Conservation (phyloP, 2,113 vertebrate genomes). For the Ophthalmolycus amberensis region DNA sequence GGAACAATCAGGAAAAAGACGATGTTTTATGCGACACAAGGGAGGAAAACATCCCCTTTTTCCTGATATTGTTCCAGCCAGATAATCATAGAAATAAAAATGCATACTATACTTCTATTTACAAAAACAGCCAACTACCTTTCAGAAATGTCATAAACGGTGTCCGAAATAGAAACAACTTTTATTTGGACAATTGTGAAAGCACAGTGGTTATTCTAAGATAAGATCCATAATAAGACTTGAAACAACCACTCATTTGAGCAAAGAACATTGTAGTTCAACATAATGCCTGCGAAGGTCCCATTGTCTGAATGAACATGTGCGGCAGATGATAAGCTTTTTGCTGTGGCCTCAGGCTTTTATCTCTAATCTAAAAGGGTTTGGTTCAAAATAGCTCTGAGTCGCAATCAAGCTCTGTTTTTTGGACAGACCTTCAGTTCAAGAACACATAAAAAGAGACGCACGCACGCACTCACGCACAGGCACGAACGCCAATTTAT, state of each 20-base stretch:
- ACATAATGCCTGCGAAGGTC: constrained; percentile 53
- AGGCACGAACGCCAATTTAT: not conserved
- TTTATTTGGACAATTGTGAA: constrained; percentile 6
- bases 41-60: not conserved
- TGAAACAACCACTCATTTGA: constrained; percentile 17
- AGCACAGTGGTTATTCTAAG: not conserved
- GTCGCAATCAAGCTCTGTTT: constrained; percentile 55
- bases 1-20: not conserved
- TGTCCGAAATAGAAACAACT: not conserved
- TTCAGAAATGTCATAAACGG: not conserved
- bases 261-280: constrained; percentile 35
- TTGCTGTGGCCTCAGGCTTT: constrained; percentile 27
- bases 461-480: constrained; percentile 6
- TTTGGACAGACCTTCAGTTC: constrained; percentile 6
- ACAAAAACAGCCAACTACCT: not conserved
- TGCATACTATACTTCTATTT: not conserved
- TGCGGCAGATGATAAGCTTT: constrained; percentile 67
- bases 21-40: not conserved
- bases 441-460: constrained; percentile 30
- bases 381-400: constrained; percentile 57
- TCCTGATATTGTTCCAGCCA: too few species aligned
- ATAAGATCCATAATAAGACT: not conserved
- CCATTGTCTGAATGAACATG: constrained; percentile 65
- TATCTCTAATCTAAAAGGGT: constrained; percentile 72
- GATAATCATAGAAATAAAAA: not conserved